Base-by-base conservation (phyloP, 2,113 vertebrate genomes). In the Syrrhaptes paradoxus region DNA sequence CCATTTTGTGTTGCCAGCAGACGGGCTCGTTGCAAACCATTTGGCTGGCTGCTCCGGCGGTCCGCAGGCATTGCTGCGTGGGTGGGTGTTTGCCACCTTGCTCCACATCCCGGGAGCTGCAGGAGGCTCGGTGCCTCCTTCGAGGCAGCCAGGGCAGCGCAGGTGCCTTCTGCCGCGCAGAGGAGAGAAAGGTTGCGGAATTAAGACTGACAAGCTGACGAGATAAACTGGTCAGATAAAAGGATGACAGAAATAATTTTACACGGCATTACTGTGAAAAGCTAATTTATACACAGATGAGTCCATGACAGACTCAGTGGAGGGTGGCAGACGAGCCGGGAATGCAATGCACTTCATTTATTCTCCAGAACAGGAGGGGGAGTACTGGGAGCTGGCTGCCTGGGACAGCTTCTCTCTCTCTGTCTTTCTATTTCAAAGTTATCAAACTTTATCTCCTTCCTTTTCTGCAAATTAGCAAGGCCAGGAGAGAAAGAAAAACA, bases 221-320 rank as follows among this genome's bases (percentile, higher is more conserved):
- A 95, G 95, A 97, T 97, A 97, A 97, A 97, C 95, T 88, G 96
- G 96, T 94, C 96, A 96, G 96, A 96, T 94, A 96, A 97, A 96
- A 94, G 95, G 86, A 91, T 97, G 97, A 96, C 97, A 97, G 96
- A 92, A 95, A 96, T 96, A 97, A 97, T 97, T 97, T 95, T 96
- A 95, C 95, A 96, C 48, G 29, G 89, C 79, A 11, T 96, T 93
- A 87, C 96, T 97, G 96, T 97, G 96, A 96, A 97, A 93, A 97
- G 96, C 97, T 97, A 96, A 97, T 97, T 97, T 97, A 96, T 96
- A 90, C 96, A 96, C 97, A 96, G 96, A 96, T 96, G 97, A 96
- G 94, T 34, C 94, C 96, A 84, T 97, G 96, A 96, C 96, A 97
- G 96, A 86, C 88, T 85, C 95, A 96, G 75, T 76, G 93, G 94